These are phyloP conservation scores for Lasiurus cinereus DNA, from an alignment of 2,113 vertebrate genomes.

Conservation along the genomic window DNA sequence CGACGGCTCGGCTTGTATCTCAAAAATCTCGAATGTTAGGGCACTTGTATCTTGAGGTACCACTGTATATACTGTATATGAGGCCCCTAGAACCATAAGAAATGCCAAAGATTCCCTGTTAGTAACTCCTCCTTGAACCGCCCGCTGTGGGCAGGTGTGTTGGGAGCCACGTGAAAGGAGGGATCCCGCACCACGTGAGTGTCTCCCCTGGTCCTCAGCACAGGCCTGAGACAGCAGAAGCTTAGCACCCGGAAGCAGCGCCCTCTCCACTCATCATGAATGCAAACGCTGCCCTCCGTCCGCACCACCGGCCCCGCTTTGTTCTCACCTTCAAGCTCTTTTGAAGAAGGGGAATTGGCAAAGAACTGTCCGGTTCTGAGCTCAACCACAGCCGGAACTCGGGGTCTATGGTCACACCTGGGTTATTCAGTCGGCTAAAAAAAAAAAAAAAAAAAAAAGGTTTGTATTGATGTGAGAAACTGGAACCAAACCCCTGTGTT, in stretches of 20 bases:
- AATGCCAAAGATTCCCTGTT: no score
- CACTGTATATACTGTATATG: no score
- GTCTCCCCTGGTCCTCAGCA: not conserved
- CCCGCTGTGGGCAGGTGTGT: no score
- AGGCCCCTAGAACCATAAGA: no score
- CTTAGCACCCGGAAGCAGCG: not conserved
- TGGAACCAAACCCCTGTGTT: not conserved
- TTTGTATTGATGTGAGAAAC: not conserved
- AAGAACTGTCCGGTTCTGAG: conserved; percentile 77
- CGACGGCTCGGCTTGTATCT: no score
- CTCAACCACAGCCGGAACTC: conserved; percentile 85
- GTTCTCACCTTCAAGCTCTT: conserved; percentile 85
- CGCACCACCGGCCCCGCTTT: not conserved
- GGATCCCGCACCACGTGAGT: not conserved
- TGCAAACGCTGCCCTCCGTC: not conserved
- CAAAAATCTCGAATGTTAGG: no score
- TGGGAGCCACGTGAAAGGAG: not conserved
- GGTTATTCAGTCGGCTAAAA: conserved; percentile 72
- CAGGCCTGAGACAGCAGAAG: not conserved
- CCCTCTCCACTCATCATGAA: not conserved
- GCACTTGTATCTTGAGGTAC: no score
- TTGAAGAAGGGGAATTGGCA: conserved; percentile 83
- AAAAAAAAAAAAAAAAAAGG: conserved; percentile 27
- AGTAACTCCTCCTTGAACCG: no score
- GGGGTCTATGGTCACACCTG: conserved; percentile 63